A percentile compares a stretch with the other conserved stretches of the same genome.
Evolutionary conservation across 64 coral and sea anemone genomes (phyloP).

Genomic region (Montipora efflorescens): DNA sequence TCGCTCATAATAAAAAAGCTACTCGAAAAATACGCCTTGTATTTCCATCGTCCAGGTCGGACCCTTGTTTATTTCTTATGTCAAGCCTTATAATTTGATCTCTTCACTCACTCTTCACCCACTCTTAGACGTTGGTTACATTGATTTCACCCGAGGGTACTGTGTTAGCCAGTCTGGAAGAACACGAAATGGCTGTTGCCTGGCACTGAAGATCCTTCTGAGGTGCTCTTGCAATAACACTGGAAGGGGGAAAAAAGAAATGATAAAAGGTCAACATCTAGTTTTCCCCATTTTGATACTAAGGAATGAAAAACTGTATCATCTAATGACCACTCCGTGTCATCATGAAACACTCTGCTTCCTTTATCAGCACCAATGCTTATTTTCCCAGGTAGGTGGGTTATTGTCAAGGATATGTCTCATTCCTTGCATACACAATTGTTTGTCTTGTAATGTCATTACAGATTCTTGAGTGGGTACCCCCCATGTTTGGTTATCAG

Average conservation of each 20-base stretch:
- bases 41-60: not conserved
- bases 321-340: slow-evolving; percentile 63
- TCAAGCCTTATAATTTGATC: not conserved
- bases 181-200: slow-evolving; percentile 20
- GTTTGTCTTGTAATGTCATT: slow-evolving; percentile 29
- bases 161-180: slow-evolving; percentile 69
- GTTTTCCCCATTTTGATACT: slow-evolving; percentile 22
- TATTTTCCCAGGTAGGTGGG: slow-evolving; percentile 70
- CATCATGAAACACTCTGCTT: slow-evolving; percentile 43
- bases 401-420: slow-evolving; percentile 48
- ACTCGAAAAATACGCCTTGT: slow-evolving; percentile 10
- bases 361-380: slow-evolving; percentile 69
- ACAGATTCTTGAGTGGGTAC: slow-evolving; percentile 59
- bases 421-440: slow-evolving; percentile 63
- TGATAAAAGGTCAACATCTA: slow-evolving; percentile 20
- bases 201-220: not conserved
- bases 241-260: slow-evolving; percentile 70
- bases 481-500: slow-evolving; percentile 70
- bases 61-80: slow-evolving; percentile 1
- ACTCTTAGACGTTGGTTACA: slow-evolving; percentile 44
- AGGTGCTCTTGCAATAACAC: slow-evolving; percentile 45
- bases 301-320: not conserved
- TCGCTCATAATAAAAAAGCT: not conserved
- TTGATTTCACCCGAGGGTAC: slow-evolving; percentile 40
- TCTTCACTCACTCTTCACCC: not conserved